These are phyloP conservation scores for Zhuqinia jingwanae DNA, from an alignment of 2,888 invertebrate species.

Conservation along the genomic window DNA sequence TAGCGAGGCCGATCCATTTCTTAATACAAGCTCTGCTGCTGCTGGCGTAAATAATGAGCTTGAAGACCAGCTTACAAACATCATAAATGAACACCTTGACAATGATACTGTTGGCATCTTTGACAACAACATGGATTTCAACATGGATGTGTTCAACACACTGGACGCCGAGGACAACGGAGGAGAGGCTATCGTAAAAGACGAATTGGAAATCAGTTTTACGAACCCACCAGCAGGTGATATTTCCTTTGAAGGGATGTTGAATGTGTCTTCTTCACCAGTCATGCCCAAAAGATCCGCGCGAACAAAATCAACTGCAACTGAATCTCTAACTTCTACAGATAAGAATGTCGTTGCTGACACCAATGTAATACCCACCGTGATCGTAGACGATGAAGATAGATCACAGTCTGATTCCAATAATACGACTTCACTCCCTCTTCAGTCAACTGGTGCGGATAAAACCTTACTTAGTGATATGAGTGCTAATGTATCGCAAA, in stretches of 20 bases:
- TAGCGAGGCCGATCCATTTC: constrained; percentile 45
- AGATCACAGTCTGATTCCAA: neutral
- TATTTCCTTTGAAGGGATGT: constrained; percentile 23
- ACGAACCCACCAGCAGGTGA: constrained; percentile 27
- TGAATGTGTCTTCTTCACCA: neutral
- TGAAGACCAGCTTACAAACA: constrained; percentile 48
- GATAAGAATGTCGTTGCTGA: neutral
- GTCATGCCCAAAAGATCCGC: neutral
- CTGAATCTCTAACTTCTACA: neutral
- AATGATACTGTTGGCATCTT: constrained; percentile 48
- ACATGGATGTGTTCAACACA: constrained; percentile 58
- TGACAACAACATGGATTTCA: constrained; percentile 62
- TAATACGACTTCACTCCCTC: neutral
- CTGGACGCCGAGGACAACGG: constrained; percentile 44
- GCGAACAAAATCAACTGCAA: neutral
- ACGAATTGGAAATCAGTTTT: constrained; percentile 23
- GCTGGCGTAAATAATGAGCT: constrained; percentile 19
- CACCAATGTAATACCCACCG: neutral
- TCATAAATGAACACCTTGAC: constrained; percentile 57
- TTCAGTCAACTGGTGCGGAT: neutral
- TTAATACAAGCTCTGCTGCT: neutral
- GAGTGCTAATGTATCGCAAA: too few species aligned
- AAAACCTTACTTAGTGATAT: too few species aligned
- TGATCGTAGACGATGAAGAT: neutral
- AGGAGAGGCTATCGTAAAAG: constrained; percentile 13